Base-by-base conservation (phyloP, 2,888 invertebrate genomes). In the Cephonodes hylas region DNA sequence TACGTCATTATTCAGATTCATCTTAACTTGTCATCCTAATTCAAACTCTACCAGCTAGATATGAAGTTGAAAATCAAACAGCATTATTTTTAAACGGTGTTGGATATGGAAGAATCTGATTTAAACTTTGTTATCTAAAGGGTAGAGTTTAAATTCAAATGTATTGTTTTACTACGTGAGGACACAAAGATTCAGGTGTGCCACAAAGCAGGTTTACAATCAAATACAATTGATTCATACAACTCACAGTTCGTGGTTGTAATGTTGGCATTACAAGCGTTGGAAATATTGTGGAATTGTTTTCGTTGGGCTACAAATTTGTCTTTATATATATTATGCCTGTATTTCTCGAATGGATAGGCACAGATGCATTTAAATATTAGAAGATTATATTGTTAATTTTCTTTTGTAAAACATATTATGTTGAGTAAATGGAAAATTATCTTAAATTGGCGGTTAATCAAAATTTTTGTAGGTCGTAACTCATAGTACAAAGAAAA, bases 151-250 rank as follows among this genome's bases (percentile, higher is more conserved):
- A 10, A 27, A 31, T 15, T 53, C 10, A 31, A 15, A 6, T 31
- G 53, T 31, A 27, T 27, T 7, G 6, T 20, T 38, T 3, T 38
- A n/a, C 13, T 10, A 18, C 10, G 10, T 31, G 18, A 27, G 31
- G 53, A 31, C 31, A 53, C 53, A 53, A 18, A 53, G 27, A 31
- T 20, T 31, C 27, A 53, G 53, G 53, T 53, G 53, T 18, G 53
- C 53, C 53, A 53, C 53, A 27, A 38, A 27, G 6, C 23, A 53
- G 46, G 46, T 18, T 53, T 18, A 18, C 27, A 38, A 10, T 31
- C 27, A 31, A 20, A 10, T 15, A 53, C 53, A 53, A 53, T 53
- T 53, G 53, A 53, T 53, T 53, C 53, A 53, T 18, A 53, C 13
- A 7, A 13, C 27, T n/a, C 27, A 20, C 20, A 20, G 44, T 20